Evolutionary conservation across 1,140 invertebrate species (phyloP).

Genomic region (Trichoplusia ni): DNA sequence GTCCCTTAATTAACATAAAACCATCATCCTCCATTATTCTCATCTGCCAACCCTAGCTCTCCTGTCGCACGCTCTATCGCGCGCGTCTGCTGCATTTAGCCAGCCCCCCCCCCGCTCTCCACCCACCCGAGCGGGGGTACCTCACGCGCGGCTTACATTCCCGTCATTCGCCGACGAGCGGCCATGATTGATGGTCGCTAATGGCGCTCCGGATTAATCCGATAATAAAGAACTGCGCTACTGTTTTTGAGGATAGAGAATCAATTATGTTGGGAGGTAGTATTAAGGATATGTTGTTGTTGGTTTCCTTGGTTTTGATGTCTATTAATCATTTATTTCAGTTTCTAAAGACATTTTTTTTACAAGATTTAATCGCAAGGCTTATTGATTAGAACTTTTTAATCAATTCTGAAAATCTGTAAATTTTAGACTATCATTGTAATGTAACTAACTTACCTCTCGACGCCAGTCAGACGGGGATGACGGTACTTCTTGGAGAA

Average conservation of each 20-base stretch:
- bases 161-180: constrained; percentile 38
- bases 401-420: no score
- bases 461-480: constrained; percentile 93
- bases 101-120: constrained; percentile 35
- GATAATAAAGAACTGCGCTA: constrained; percentile 10
- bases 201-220: constrained; percentile 47
- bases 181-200: constrained; percentile 54
- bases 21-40: background rate
- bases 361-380: no score
- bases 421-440: no score
- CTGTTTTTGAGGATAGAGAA: background rate
- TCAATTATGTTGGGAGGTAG: constrained; percentile 3
- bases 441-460: constrained; percentile 86
- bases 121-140: background rate
- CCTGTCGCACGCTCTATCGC: constrained; percentile 48
- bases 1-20: background rate
- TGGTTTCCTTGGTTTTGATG: no score
- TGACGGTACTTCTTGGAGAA: constrained; percentile 96
- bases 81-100: constrained; percentile 42
- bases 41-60: constrained; percentile 40
- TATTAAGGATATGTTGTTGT: no score
- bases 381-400: no score
- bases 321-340: no score
- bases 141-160: background rate
- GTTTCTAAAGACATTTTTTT: no score